Evolutionary conservation across 1,140 invertebrate genomes (phyloP), one percentile per base, ranked within the genome.

Genomic region (Diploscapter pachys): DNA sequence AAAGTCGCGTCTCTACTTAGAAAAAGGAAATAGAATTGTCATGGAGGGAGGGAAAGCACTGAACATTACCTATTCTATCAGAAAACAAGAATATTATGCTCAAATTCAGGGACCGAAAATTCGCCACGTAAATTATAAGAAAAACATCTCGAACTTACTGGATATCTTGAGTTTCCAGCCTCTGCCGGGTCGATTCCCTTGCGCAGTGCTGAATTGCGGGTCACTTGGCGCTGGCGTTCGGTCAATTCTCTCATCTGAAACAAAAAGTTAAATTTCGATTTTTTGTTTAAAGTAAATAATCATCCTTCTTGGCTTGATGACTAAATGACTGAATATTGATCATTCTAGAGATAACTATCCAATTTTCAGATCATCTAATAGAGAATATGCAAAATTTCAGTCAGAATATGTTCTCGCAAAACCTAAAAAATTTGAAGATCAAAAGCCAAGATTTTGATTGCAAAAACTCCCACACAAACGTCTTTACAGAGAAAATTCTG

Each of bases 151-250:
- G 5, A 8, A 50, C 11, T 3, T 76, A 76, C 75, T 51, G 80
- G 81, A 63, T 75, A 72, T 63, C 75, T 77, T 3, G 81, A 77
- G 66, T 74, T 78, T 63, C 80, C 81, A 71, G 80, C 75, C 70
- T 86, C 85, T 87, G 95, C 93, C 75, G 94, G 93, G 89, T 96
- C 94, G 74, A 96, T 89, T 89, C 94, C 94, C 88, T 95, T 95
- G 89, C 96, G 95, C 85, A 94, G 89, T 85, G 93, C 93, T 89
- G 94, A 95, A 89, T 96, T 93, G 88, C 94, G 92, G 86, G 96
- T 89, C 88, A 96, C 93, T 88, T 96, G 94, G 88, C 95, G 95
- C 88, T 96, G 94, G 90, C 94, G 92, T 91, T 97, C 94, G 90
- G 94, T 95, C 89, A 97, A 90, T 89, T 97, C 94, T 92, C 96